Base-by-base conservation (phyloP, 2,888 invertebrate species). In the Tineola bisselliella region DNA sequence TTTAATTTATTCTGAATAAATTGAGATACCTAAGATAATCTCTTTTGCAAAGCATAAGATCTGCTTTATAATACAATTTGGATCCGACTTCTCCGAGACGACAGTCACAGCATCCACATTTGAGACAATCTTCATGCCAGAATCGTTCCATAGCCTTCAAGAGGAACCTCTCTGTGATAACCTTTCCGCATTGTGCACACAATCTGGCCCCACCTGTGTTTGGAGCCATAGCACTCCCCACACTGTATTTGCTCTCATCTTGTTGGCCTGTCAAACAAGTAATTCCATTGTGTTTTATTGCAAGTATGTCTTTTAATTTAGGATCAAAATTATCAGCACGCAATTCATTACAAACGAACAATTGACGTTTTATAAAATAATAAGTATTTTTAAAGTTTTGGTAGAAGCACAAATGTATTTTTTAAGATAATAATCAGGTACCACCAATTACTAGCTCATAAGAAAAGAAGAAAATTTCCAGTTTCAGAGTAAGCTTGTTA, bases 111-210 rank as follows among this genome's bases (percentile, higher is more conserved):
- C 96, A 96, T 63, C 95, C 94, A 74, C 95, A 95, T 75, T 96
- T 96, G 65, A 97, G 89, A 72, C 96, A 96, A 82, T 96, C 96
- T 70, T 97, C 96, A 84, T 97, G 97, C 96, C 97, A 97, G 82
- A 91, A 94, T 75, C 95, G 89, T 76, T 96, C 96, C 82, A 96
- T 88, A 0, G 96, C 96, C 74, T 93, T 94, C 67, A 96, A 89
- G 54, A 96, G 89, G 78, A 89, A 94, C 78, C 93, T 86, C 76
- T 95, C 95, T 1, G 92, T 92, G 79, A 96, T 96, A 66, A 91
- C 89, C 81, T 95, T 95, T 63, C 94, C 93, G 73, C 96, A 96
- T 58, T 94, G 94, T 6, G 94, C 93, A 74, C 95, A 96, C 66
- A 94, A 91, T 68, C 92, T 88, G 18, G 86, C 79, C 13, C 76